phyloP scores from a whole-genome alignment of 2,888 invertebrate species.

The Diachrysia chrysitis region DNA sequence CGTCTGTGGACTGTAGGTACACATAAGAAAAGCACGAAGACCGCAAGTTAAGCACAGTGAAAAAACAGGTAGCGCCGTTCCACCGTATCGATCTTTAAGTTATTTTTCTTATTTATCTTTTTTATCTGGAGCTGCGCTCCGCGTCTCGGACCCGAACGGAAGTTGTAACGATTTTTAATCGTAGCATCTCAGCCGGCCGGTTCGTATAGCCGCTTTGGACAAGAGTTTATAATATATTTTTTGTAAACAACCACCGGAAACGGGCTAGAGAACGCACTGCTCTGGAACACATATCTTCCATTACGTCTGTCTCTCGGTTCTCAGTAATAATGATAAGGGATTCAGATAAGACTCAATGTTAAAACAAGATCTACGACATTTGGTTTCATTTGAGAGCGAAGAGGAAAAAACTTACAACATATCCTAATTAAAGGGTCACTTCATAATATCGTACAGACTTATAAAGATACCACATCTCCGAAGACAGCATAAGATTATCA shows the following conservation, averaged over 20 bases:
- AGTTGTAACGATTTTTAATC: slow-evolving; percentile 89
- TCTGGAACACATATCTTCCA: slow-evolving; percentile 87
- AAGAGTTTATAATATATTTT: slow-evolving; percentile 82
- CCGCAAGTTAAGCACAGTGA: slow-evolving; percentile 76
- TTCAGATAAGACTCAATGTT: slow-evolving; percentile 75
- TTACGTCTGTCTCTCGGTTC: slow-evolving; percentile 82
- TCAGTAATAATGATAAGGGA: slow-evolving; percentile 81
- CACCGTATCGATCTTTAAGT: slow-evolving; percentile 87
- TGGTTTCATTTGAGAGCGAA: slow-evolving; percentile 55
- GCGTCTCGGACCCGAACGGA: slow-evolving; percentile 85
- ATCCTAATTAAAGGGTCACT: slow-evolving; percentile 33
- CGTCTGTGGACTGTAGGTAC: slow-evolving; percentile 32
- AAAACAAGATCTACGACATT: slow-evolving; percentile 67
- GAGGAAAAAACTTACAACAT: slow-evolving; percentile 47
- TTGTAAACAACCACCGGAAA: slow-evolving; percentile 88
- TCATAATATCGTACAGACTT: slow-evolving; percentile 12
- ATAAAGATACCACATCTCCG: slow-evolving; percentile 13
- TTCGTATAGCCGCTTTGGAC: slow-evolving; percentile 79
- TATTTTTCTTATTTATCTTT: slow-evolving; percentile 88
- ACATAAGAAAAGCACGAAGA: slow-evolving; percentile 64
- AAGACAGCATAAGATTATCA: slow-evolving; percentile 44
- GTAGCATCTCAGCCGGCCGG: slow-evolving; percentile 84
- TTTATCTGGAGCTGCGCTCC: slow-evolving; percentile 83
- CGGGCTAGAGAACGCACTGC: slow-evolving; percentile 79
- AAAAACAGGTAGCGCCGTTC: slow-evolving; percentile 88